These are phyloP conservation scores for Steinernema khuongi DNA, from an alignment of 1,140 invertebrate species.

Conservation along the genomic window DNA sequence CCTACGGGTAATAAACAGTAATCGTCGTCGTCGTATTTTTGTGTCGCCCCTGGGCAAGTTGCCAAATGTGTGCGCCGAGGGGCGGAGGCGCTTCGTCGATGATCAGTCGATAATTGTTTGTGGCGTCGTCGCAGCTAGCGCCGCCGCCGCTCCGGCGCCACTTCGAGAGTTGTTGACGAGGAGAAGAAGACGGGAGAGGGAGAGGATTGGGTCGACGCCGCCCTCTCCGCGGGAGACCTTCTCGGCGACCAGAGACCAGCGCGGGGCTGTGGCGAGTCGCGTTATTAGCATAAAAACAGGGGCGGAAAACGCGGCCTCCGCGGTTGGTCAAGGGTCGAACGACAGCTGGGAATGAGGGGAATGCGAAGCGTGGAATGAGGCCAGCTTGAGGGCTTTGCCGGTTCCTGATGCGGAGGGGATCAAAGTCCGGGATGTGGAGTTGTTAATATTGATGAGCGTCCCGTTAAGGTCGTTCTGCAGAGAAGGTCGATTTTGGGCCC, in stretches of 20 bases:
- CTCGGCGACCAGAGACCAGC: too few relatives aligned
- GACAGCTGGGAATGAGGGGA: background rate
- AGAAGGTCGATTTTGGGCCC: too few relatives aligned
- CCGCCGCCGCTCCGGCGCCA: background rate
- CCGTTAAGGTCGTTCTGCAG: too few relatives aligned
- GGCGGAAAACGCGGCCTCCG: background rate
- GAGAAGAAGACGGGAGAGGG: background rate
- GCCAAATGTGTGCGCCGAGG: background rate
- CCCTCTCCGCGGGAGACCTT: too few relatives aligned
- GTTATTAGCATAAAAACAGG: conserved; percentile 10
- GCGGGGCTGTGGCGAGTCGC: too few relatives aligned
- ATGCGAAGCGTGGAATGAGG: too few relatives aligned
- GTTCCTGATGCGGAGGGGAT: too few relatives aligned
- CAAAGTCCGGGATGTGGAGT: too few relatives aligned
- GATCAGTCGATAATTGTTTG: conserved; percentile 17
- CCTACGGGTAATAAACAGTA: background rate
- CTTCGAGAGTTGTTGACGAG: background rate
- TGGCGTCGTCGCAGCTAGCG: background rate
- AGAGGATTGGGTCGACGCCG: background rate
- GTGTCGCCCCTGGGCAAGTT: background rate
- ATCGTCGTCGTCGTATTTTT: background rate
- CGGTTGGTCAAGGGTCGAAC: background rate
- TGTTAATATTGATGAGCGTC: too few relatives aligned
- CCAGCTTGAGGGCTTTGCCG: too few relatives aligned
- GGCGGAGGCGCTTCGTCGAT: background rate